These are phyloP conservation scores for Dendroctonus valens DNA, from an alignment of 1,140 invertebrate genomes.

Conservation along the genomic window DNA sequence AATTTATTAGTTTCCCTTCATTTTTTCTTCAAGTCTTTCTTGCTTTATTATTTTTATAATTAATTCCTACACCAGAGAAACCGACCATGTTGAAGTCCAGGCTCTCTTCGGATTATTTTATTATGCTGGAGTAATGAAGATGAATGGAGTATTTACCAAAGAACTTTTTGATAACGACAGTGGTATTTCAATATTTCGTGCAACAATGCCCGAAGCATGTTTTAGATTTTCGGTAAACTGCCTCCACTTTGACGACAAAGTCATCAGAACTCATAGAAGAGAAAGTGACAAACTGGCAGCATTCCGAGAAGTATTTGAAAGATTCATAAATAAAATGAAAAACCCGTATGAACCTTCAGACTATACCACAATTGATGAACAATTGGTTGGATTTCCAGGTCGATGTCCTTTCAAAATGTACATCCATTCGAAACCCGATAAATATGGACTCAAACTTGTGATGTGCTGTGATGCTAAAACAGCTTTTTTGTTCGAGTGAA, in stretches of 20 bases:
- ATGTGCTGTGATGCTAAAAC: conserved; percentile 35
- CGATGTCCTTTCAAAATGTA: conserved; percentile 49
- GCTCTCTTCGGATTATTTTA: too few species aligned
- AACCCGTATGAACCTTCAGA: conserved; percentile 34
- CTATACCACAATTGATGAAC: conserved; percentile 49
- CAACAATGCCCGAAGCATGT: conserved; percentile 42
- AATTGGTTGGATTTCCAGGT: conserved; percentile 46
- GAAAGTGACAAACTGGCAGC: conserved; percentile 45
- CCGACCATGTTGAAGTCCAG: too few species aligned
- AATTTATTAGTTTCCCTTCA: too few species aligned
- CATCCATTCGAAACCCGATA: conserved; percentile 53
- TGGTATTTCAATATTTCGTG: conserved; percentile 35
- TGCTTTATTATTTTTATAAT: too few species aligned
- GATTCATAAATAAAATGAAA: conserved; percentile 38
- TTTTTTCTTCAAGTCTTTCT: too few species aligned
- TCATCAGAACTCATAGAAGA: conserved; percentile 37
- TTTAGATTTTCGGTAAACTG: conserved; percentile 45
- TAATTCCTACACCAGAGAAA: too few species aligned
- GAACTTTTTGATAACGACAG: not conserved
- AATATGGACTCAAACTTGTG: conserved; percentile 49
- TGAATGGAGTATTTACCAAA: too few species aligned
- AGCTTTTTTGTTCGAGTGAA: conserved; percentile 34
- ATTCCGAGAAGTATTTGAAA: conserved; percentile 45
- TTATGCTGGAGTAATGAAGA: too few species aligned
- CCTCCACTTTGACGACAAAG: conserved; percentile 17